Evolutionary conservation across 2,113 vertebrate genomes (phyloP).

Genomic region (Plecturocebus donacophilus): DNA sequence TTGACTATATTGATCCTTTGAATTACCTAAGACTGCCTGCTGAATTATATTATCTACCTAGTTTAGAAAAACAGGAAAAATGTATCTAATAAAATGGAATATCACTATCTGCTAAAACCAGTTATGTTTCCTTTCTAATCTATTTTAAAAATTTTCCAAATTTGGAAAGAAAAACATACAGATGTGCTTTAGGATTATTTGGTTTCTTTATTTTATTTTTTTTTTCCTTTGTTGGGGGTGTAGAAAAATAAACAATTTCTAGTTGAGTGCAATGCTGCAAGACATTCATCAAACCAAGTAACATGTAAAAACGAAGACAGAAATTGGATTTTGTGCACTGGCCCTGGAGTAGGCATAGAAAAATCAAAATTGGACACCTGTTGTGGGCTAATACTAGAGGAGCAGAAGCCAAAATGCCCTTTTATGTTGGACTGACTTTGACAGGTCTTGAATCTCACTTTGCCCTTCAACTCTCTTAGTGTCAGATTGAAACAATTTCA

Average conservation of each 20-base stretch:
- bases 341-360: background rate
- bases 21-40: background rate
- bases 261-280: background rate
- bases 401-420: background rate
- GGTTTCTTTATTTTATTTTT: background rate
- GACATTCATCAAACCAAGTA: constrained; percentile 44
- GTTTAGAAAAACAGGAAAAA: background rate
- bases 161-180: background rate
- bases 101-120: background rate
- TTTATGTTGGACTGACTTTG: constrained; percentile 26
- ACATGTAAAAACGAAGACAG: constrained; percentile 39
- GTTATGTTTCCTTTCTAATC: background rate
- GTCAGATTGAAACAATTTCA: constrained; percentile 34
- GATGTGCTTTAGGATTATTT: background rate
- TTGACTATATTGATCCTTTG: background rate
- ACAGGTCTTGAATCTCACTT: constrained; percentile 11
- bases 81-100: background rate
- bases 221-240: too few species aligned
- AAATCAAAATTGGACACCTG: constrained; percentile 20
- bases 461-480: background rate
- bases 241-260: constrained; percentile 39
- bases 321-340: background rate
- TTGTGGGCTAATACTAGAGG: background rate
- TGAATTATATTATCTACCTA: background rate
- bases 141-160: background rate